phyloP scores from a whole-genome alignment of 2,888 invertebrate species.

The Eudasyphora cyanicolor region DNA sequence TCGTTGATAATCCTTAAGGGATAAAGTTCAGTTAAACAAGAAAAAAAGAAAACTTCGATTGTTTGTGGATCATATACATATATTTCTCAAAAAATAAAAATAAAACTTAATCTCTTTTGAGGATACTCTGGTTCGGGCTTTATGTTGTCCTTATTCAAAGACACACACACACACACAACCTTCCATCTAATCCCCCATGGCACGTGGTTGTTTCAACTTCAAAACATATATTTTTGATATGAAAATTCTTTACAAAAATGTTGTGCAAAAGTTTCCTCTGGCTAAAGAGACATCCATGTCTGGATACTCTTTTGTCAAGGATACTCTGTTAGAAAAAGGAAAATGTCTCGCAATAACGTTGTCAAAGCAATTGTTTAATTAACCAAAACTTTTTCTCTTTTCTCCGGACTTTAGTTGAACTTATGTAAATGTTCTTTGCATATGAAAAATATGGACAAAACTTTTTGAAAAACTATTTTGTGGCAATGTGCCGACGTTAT shows the following conservation, averaged over 20 bases:
- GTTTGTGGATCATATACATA: neutral
- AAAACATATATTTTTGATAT: neutral
- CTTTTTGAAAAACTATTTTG: too few relatives aligned
- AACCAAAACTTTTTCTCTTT: slow-evolving; percentile 25
- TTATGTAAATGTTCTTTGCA: neutral
- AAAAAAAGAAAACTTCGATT: neutral
- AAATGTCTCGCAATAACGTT: slow-evolving; percentile 7
- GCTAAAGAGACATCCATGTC: neutral
- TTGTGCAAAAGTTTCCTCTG: neutral
- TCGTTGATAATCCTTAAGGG: neutral
- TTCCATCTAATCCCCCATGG: too few relatives aligned
- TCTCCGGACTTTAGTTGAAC: neutral
- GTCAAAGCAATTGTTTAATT: slow-evolving; percentile 47
- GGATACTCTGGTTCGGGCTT: neutral
- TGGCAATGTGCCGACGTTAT: too few relatives aligned
- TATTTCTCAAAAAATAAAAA: neutral
- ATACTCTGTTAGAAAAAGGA: too few relatives aligned
- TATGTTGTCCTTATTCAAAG: neutral
- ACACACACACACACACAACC: neutral
- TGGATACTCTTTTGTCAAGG: slow-evolving; percentile 26
- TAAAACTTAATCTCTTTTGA: neutral
- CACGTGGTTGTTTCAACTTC: too few relatives aligned
- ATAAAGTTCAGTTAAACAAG: too few relatives aligned
- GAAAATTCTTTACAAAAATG: neutral
- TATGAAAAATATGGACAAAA: neutral